A percentile compares a stretch with the other conserved stretches of the same genome.
phyloP scores from a whole-genome alignment of 2,888 invertebrate species.

The Ochropleura plecta region DNA sequence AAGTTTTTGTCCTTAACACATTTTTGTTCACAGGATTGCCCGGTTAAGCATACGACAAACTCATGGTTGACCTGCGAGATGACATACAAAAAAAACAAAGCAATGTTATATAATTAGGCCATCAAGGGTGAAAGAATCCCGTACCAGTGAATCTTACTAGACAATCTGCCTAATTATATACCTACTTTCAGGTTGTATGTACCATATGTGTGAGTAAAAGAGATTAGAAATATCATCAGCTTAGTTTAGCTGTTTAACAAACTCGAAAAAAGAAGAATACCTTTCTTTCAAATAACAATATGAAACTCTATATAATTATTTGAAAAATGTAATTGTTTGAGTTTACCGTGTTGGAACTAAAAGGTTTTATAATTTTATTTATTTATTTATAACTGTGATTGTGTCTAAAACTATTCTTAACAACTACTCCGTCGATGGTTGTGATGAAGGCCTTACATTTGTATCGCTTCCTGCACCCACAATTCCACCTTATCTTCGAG shows the following conservation, averaged over 20 bases:
- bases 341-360: background rate
- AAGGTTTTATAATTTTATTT: background rate
- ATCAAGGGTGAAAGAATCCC: background rate
- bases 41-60: too few species aligned
- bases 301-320: background rate
- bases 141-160: background rate
- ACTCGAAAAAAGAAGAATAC: background rate
- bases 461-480: conserved; percentile 57
- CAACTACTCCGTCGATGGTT: conserved; percentile 57
- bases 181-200: background rate
- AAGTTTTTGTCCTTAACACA: too few species aligned
- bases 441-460: conserved; percentile 68
- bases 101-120: background rate
- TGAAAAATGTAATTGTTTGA: background rate
- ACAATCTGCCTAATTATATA: background rate
- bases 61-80: too few species aligned
- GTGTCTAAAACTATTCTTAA: conserved; percentile 61
- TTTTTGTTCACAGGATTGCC: too few species aligned
- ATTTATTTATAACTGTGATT: conserved; percentile 49
- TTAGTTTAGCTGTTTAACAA: background rate
- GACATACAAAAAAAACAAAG: too few species aligned
- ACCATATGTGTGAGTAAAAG: background rate
- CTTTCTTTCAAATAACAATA: background rate
- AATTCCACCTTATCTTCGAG: conserved; percentile 65
- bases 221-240: background rate